Conservation (phyloP, 2,113 vertebrate genomes). For the Chrysemys picta region DNA sequence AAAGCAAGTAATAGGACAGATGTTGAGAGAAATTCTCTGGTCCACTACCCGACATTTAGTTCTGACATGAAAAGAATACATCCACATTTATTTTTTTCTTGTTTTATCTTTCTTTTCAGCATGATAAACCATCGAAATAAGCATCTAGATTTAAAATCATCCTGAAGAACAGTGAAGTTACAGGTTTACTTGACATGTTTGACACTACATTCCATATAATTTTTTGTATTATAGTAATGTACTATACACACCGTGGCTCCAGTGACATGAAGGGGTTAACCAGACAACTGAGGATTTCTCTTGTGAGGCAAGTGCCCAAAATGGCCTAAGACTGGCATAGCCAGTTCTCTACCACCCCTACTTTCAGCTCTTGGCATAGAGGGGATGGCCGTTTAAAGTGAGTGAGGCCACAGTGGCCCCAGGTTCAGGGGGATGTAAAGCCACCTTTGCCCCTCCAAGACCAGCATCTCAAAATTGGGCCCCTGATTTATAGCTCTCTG, state of each 20-base stretch:
- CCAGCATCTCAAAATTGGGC: not conserved
- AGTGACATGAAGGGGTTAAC: not conserved
- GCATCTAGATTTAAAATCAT: not conserved
- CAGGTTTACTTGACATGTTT: not conserved
- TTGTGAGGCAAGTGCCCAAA: not conserved
- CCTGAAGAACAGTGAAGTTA: not conserved
- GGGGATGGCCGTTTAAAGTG: not conserved
- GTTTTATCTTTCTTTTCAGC: not conserved
- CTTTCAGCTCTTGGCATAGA: not conserved
- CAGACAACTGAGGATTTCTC: not conserved
- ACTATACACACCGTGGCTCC: not conserved
- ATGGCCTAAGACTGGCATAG: too few relatives aligned
- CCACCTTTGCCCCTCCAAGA: not conserved
- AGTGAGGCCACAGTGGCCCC: not conserved
- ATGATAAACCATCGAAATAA: not conserved
- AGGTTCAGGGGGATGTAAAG: not conserved
- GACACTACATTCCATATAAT: too few relatives aligned
- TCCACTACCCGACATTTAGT: not conserved
- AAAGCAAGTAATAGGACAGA: not conserved
- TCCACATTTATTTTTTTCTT: too few relatives aligned
- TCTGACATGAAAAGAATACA: not conserved
- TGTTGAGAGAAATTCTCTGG: not conserved
- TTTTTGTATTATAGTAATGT: not conserved
- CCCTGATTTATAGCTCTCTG: not conserved
- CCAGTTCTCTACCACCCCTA: not conserved